Conservation (phyloP, 2,797 vertebrate species). For the Rhodeus uyekii region DNA sequence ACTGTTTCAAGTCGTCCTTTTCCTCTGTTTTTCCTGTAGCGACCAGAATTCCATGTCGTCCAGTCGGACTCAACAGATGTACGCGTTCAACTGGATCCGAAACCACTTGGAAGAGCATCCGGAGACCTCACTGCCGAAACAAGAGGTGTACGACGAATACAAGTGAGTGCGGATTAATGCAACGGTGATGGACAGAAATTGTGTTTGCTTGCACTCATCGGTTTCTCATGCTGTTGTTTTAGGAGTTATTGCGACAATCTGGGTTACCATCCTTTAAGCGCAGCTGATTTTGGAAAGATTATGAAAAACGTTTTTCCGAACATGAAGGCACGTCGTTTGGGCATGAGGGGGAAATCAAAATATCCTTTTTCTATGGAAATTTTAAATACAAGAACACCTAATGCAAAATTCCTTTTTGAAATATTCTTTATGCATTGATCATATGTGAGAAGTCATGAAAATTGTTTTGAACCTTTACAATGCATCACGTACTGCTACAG, state of each 20-base stretch:
- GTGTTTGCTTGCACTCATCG: background rate
- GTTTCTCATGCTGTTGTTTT: slow-evolving; percentile 58
- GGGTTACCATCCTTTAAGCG: slow-evolving; percentile 96
- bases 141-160: slow-evolving; percentile 99
- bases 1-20: slow-evolving; percentile 10
- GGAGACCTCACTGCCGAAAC: slow-evolving; percentile 98
- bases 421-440: background rate
- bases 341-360: slow-evolving; percentile 99
- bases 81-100: slow-evolving; percentile 98
- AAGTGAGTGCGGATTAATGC: slow-evolving; percentile 83
- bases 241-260: slow-evolving; percentile 99
- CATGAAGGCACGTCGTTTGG: slow-evolving; percentile 98
- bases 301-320: slow-evolving; percentile 99
- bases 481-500: slow-evolving; percentile 96
- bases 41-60: slow-evolving; percentile 97
- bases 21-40: slow-evolving; percentile 67
- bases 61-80: slow-evolving; percentile 97
- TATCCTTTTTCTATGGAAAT: slow-evolving; percentile 85
- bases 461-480: slow-evolving; percentile 81
- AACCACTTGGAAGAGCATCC: slow-evolving; percentile 98
- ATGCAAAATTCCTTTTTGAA: background rate
- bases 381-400: background rate
- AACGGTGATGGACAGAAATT: background rate
- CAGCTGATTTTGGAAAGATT: slow-evolving; percentile 98
- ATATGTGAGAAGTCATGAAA: background rate